Percentiles rank a stretch among this genome's conserved stretches.
Evolutionary conservation across 2,797 vertebrate genomes (phyloP).

Genomic region (Rhabdomys pumilio): DNA sequence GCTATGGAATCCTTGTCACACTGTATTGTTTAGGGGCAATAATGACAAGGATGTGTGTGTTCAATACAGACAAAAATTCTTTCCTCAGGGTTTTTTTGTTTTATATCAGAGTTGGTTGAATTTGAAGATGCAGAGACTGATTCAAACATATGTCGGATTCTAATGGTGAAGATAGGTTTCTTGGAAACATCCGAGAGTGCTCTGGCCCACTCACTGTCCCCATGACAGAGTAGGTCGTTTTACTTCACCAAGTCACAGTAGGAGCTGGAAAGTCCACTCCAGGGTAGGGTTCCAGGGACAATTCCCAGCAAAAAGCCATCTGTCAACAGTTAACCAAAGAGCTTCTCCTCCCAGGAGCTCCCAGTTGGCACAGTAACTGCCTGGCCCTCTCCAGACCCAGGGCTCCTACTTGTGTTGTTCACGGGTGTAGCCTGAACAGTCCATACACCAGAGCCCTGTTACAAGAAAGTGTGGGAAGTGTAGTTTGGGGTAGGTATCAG

Average conservation of each 20-base stretch:
- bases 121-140: background rate
- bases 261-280: background rate
- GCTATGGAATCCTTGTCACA: background rate
- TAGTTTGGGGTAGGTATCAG: background rate
- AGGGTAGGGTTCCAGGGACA: background rate
- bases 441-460: background rate
- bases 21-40: background rate
- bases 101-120: background rate
- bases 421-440: background rate
- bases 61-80: background rate
- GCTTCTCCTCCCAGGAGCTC: background rate
- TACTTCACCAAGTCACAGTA: background rate
- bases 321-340: background rate
- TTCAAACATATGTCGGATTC: background rate
- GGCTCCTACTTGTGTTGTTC: background rate
- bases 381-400: background rate
- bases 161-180: constrained; percentile 31
- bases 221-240: background rate
- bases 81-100: no score
- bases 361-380: background rate
- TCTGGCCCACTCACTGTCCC: background rate
- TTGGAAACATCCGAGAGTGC: constrained; percentile 23
- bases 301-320: constrained; percentile 27
- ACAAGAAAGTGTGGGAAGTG: constrained; percentile 7
- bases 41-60: background rate